Conservation (phyloP, 2,113 vertebrate species). For the Thoracochromis brauschi region DNA sequence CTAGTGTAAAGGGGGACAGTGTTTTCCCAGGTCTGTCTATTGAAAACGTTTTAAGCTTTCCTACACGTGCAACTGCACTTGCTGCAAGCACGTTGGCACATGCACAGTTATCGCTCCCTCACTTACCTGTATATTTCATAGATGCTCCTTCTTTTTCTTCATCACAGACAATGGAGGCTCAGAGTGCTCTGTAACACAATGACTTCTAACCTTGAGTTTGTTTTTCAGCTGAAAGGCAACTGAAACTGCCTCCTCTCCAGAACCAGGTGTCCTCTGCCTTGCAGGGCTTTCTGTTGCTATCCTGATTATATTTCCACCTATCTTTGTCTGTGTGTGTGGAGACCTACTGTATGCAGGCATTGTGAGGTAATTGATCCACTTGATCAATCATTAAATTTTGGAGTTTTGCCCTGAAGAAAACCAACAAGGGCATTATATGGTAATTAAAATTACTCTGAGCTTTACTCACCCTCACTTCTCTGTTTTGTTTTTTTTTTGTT, state of each 20-base stretch:
- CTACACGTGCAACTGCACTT: background rate
- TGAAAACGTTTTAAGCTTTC: background rate
- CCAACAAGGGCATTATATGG: background rate
- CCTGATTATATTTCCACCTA: slow-evolving; percentile 10
- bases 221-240: slow-evolving; percentile 2
- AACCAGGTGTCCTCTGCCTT: background rate
- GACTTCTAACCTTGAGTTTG: background rate
- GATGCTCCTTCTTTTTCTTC: background rate
- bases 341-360: background rate
- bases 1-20: slow-evolving; percentile 47
- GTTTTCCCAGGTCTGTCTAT: slow-evolving; percentile 24
- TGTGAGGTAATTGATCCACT: slow-evolving; percentile 10
- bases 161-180: background rate
- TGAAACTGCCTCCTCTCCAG: slow-evolving; percentile 13
- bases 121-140: background rate
- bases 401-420: background rate
- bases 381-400: background rate
- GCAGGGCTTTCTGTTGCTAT: slow-evolving; percentile 3
- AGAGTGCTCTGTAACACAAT: background rate
- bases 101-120: background rate
- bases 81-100: background rate
- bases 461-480: background rate
- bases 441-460: background rate
- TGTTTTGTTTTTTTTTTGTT: background rate
- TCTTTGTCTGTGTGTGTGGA: background rate